Evolutionary conservation across 2,113 vertebrate genomes (phyloP).

Genomic region (Elephas maximus): DNA sequence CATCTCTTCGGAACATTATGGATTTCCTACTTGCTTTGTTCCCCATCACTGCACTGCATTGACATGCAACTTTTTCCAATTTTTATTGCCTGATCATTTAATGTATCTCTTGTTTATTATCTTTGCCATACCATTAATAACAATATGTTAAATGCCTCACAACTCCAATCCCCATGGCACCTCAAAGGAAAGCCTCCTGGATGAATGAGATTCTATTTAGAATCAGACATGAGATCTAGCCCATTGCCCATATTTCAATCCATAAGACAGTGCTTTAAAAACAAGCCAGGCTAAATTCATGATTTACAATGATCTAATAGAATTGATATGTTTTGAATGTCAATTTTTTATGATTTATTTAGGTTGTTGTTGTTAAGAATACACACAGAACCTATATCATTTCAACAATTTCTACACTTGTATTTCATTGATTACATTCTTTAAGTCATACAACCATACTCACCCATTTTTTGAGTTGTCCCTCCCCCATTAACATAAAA

Average conservation of each 20-base stretch:
- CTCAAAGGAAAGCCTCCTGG: background rate
- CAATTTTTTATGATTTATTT: too few species aligned
- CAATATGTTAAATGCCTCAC: background rate
- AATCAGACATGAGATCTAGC: background rate
- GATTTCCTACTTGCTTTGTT: background rate
- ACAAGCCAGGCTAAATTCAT: background rate
- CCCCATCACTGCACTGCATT: background rate
- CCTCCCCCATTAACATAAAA: too few species aligned
- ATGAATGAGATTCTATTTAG: conserved; percentile 9
- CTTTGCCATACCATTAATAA: conserved; percentile 55
- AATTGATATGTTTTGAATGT: background rate
- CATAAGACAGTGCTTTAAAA: background rate
- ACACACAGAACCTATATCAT: too few species aligned
- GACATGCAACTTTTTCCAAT: background rate
- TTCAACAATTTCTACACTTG: too few species aligned
- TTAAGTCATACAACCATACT: too few species aligned
- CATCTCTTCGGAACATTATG: background rate
- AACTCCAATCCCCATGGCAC: background rate
- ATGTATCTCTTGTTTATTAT: conserved; percentile 44
- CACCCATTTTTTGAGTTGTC: too few species aligned
- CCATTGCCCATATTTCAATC: background rate
- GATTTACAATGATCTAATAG: background rate
- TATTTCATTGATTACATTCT: too few species aligned
- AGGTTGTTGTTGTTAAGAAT: too few species aligned
- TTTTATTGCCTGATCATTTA: background rate